Percentiles rank a stretch among this genome's conserved stretches.
These are phyloP conservation scores for Cynopterus brachyotis DNA, from an alignment of 2,113 vertebrate genomes.

Conservation along the genomic window DNA sequence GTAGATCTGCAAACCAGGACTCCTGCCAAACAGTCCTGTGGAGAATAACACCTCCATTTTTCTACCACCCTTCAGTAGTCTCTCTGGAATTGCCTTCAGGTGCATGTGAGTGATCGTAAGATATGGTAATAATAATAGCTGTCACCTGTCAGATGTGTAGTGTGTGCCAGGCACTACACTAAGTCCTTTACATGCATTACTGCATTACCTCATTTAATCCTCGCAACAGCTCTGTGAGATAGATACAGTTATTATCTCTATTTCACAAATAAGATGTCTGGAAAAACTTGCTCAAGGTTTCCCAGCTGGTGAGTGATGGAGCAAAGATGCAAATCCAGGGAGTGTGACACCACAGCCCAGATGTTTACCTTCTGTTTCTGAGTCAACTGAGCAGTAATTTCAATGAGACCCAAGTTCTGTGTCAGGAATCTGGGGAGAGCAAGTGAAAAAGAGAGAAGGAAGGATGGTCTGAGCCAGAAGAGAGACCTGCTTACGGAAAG, in stretches of 20 bases:
- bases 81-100: background rate
- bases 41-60: background rate
- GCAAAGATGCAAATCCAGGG: background rate
- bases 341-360: background rate
- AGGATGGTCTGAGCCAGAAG: background rate
- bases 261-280: background rate
- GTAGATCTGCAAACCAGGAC: background rate
- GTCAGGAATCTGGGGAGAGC: background rate
- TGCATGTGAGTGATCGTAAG: background rate
- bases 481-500: background rate
- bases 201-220: background rate
- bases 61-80: background rate
- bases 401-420: background rate
- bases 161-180: background rate
- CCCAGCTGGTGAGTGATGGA: background rate
- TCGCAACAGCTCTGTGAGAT: background rate
- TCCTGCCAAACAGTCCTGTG: background rate
- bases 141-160: background rate
- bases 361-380: background rate
- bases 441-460: background rate
- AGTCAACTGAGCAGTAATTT: background rate
- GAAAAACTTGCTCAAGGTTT: background rate
- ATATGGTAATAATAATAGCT: background rate
- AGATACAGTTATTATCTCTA: background rate
- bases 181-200: background rate